Evolutionary conservation across 1,140 invertebrate species (phyloP).

Genomic region (Himalopsyche phryganea): DNA sequence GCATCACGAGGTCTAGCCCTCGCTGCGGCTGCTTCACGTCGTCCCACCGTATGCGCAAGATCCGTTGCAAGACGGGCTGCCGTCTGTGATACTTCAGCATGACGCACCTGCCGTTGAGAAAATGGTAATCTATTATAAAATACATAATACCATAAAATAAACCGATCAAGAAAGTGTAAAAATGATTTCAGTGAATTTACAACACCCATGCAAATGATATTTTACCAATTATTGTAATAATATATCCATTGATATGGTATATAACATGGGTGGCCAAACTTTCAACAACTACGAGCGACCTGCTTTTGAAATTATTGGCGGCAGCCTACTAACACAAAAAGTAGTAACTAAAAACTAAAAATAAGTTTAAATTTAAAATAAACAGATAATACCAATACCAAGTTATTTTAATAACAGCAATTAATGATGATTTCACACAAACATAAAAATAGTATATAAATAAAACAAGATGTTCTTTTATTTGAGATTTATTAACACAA

Average conservation of each 20-base stretch:
- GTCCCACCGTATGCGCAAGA: conserved; percentile 69
- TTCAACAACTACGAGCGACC: too few relatives aligned
- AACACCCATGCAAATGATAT: background rate
- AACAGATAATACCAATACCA: too few relatives aligned
- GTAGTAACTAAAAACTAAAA: too few relatives aligned
- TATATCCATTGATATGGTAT: background rate
- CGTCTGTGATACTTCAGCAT: conserved; percentile 64
- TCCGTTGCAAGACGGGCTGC: conserved; percentile 74
- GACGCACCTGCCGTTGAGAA: conserved; percentile 54
- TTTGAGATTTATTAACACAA: too few relatives aligned
- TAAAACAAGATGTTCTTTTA: too few relatives aligned
- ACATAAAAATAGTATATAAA: too few relatives aligned
- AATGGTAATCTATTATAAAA: background rate
- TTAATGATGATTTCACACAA: too few relatives aligned
- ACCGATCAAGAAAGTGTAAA: background rate
- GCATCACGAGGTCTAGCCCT: conserved; percentile 39
- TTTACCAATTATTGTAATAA: conserved; percentile 27
- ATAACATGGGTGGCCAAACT: too few relatives aligned
- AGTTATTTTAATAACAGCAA: too few relatives aligned
- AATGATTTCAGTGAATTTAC: background rate
- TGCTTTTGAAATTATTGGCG: too few relatives aligned
- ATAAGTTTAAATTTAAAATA: too few relatives aligned
- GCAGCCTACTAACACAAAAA: too few relatives aligned
- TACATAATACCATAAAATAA: conserved; percentile 4
- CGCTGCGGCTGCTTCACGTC: conserved; percentile 57